These are phyloP conservation scores for Phasianus colchicus DNA, from an alignment of 2,113 vertebrate species.

Conservation along the genomic window DNA sequence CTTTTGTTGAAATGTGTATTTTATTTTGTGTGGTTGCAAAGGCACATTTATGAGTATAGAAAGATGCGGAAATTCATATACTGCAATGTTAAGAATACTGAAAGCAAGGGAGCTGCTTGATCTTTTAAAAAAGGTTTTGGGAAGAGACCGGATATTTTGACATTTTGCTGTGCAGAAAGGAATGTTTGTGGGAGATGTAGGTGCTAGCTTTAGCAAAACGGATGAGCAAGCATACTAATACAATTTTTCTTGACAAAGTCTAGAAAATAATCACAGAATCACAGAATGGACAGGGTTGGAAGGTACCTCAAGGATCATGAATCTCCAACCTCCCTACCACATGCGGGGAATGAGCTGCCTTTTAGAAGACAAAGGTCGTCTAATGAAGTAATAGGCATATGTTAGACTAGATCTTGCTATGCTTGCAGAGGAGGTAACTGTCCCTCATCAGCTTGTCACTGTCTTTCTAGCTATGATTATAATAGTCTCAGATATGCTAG, in stretches of 20 bases:
- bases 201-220: neutral
- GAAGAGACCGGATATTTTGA: neutral
- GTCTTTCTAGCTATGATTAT: constrained; percentile 1
- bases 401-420: neutral
- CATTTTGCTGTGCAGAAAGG: neutral
- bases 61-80: neutral
- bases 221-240: neutral
- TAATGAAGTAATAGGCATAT: neutral
- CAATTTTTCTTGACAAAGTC: neutral
- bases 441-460: constrained; percentile 34
- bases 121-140: neutral
- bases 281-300: no score
- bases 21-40: neutral
- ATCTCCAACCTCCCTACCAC: no score
- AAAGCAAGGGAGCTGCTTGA: neutral
- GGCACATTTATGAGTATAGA: neutral
- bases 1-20: neutral
- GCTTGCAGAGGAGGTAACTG: neutral
- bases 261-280: neutral
- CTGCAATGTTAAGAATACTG: neutral
- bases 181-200: neutral
- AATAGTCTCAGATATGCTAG: neutral
- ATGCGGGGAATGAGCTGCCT: neutral
- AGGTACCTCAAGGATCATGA: no score
- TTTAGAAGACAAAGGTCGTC: neutral